These are phyloP conservation scores for Orthonevra nobilis DNA, from an alignment of 2,888 invertebrate species.

Conservation along the genomic window DNA sequence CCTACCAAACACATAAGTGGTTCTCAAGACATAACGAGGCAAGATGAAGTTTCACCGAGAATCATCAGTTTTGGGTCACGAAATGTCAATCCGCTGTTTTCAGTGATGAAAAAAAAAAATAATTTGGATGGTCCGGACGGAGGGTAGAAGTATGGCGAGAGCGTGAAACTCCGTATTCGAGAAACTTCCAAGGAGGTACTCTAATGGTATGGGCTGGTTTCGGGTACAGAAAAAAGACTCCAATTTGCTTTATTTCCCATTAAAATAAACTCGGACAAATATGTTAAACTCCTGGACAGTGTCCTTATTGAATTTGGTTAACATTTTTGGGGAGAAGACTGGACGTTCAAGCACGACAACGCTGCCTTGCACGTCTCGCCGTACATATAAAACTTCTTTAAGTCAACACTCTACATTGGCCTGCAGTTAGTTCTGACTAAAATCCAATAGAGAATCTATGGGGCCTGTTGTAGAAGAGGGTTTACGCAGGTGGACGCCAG, in stretches of 20 bases:
- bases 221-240: no score
- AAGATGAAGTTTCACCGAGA: neutral
- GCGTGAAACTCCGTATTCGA: neutral
- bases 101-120: no score
- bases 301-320: neutral
- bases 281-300: neutral
- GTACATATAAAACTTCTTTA: neutral
- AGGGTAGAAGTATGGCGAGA: no score
- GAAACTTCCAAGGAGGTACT: neutral
- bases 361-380: neutral
- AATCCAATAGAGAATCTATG: neutral
- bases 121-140: neutral
- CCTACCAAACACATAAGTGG: neutral
- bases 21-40: neutral
- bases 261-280: neutral
- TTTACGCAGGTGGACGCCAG: neutral
- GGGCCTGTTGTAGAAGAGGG: neutral
- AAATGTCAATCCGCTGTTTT: neutral
- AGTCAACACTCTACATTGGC: neutral
- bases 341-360: neutral
- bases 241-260: neutral
- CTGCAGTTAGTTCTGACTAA: neutral
- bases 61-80: neutral
- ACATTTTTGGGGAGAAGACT: no score
- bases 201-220: no score